Evolutionary conservation across 2,113 vertebrate species (phyloP).

Genomic region (Orycteropus afer): DNA sequence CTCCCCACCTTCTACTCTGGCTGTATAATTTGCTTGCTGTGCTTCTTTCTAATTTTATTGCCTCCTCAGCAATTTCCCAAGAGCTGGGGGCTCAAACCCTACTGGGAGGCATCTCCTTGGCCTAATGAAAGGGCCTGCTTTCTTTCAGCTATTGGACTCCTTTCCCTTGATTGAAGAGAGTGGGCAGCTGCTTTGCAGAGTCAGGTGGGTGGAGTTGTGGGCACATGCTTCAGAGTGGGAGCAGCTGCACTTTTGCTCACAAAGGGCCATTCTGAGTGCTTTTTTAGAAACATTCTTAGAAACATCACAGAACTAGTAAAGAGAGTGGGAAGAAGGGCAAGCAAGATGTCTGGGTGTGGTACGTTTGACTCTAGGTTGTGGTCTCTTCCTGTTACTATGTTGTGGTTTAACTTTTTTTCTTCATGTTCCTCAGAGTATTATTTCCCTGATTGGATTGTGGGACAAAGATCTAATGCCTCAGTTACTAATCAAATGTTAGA

Average conservation of each 20-base stretch:
- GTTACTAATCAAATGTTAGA: not conserved
- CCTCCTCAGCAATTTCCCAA: not conserved
- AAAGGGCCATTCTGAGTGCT: not conserved
- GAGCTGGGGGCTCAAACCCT: not conserved
- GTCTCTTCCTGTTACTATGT: not conserved
- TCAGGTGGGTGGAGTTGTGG: not conserved
- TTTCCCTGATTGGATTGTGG: not conserved
- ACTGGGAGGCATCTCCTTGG: not conserved
- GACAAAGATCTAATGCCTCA: not conserved
- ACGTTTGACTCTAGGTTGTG: rapidly evolving
- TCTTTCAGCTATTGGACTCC: not conserved
- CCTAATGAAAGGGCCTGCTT: not conserved
- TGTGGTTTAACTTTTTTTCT: not conserved
- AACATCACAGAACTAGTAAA: not conserved
- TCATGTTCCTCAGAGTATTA: not conserved
- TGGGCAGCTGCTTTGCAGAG: not conserved
- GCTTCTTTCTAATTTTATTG: conserved; percentile 58
- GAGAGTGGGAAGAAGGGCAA: not conserved
- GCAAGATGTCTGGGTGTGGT: not conserved
- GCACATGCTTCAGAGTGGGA: not conserved
- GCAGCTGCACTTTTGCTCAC: not conserved
- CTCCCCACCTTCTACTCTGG: not conserved
- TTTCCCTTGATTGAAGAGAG: too few relatives aligned
- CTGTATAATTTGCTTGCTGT: not conserved
- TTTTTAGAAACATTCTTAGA: not conserved